phyloP scores from a whole-genome alignment of 2,888 invertebrate genomes.

The Alsophila aescularia region DNA sequence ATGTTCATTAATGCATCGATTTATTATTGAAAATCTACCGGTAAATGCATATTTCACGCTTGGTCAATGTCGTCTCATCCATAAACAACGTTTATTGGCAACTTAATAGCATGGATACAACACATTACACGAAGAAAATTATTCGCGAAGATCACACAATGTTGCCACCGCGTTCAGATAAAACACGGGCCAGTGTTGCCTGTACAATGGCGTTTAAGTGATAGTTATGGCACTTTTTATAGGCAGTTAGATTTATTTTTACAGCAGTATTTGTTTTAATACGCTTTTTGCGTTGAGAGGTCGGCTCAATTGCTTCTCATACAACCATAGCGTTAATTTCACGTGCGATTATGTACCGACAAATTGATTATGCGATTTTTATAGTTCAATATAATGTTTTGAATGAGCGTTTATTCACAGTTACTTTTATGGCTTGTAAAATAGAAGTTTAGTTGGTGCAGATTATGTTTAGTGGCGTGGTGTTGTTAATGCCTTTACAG shows the following conservation, averaged over 20 bases:
- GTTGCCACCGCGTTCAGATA: conserved; percentile 67
- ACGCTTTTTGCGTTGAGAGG: conserved; percentile 76
- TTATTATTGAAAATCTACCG: neutral
- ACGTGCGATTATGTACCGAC: conserved; percentile 47
- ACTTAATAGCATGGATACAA: neutral
- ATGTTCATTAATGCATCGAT: too few relatives aligned
- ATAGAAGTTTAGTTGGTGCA: conserved; percentile 38
- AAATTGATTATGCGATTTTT: conserved; percentile 50
- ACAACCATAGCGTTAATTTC: conserved; percentile 57
- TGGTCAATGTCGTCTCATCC: conserved; percentile 14
- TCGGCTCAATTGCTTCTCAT: conserved; percentile 70
- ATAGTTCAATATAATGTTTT: conserved; percentile 43
- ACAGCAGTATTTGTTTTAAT: conserved; percentile 83
- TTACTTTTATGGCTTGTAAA: conserved; percentile 45
- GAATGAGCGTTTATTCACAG: conserved; percentile 47
- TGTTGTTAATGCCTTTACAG: conserved; percentile 24
- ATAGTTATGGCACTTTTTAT: conserved; percentile 85
- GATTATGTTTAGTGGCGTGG: conserved; percentile 33
- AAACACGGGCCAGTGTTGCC: conserved; percentile 53
- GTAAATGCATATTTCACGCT: neutral
- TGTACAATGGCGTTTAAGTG: conserved; percentile 81
- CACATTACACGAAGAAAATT: conserved; percentile 32
- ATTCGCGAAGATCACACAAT: conserved; percentile 55
- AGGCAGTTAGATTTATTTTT: conserved; percentile 85
- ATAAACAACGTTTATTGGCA: conserved; percentile 14